Evolutionary conservation across 2,797 vertebrate species (phyloP), one percentile per base, ranked within the genome.

Genomic region (Corythornis leucogaster): DNA sequence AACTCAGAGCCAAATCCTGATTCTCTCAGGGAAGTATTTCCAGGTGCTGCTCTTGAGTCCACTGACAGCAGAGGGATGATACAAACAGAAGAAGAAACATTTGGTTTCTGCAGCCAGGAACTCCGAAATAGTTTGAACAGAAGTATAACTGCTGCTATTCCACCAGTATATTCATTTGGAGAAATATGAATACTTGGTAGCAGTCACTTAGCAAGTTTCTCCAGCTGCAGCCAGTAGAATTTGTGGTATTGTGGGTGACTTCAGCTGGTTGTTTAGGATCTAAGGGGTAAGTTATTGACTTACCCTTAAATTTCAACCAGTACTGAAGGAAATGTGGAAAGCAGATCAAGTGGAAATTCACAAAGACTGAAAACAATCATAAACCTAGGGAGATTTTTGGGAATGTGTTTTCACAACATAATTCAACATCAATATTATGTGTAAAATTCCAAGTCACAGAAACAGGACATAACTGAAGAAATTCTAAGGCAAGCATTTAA

Each of bases 21-120:
- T 91, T 92, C 82, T 83, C 53, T 91, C 67, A 63, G 74, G 87
- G 55, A 93, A 95, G 85, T 91, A 94, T 94, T 95, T 93, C 89
- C 91, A 95, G 91, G 82, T 94, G 92, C 77, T 91, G 59, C 85
- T 91, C 93, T 95, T 0, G 3, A 94, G 40, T 67, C 74, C 4
- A 4, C 53, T 73, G 48, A 62, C 81, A 83, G 59, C 63, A 81
- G 58, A n/a, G 63, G 59, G 21, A 42, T 90, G 55, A 30, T 79
- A 40, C 50, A 59, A 86, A 81, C 45, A 90, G 62, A 81, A 80
- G 57, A 70, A 92, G 30, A 53, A 85, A 53, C 25, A 61, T 80
- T 95, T 86, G 22, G 9, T 69, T 85, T 59, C 59, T 89, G 48
- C 28, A 92, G 48, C 43, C 82, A 59, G 35, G 17, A 90, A 59